These are phyloP conservation scores for Lysandra bellargus DNA, from an alignment of 2,888 invertebrate species.

Conservation along the genomic window DNA sequence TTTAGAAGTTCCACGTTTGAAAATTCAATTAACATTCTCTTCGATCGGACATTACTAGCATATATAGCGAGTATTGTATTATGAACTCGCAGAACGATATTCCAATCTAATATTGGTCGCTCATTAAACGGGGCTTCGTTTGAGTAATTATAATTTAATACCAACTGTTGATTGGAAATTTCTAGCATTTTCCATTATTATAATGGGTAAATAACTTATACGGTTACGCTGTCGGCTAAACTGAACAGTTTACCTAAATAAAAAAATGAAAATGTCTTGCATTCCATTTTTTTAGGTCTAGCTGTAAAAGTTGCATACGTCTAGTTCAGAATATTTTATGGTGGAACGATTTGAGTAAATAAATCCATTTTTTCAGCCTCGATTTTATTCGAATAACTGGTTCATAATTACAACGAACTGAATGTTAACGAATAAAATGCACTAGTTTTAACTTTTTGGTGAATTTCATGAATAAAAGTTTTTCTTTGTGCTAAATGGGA, in stretches of 20 bases:
- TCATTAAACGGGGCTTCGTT: background rate
- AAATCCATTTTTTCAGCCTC: background rate
- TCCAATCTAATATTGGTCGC: background rate
- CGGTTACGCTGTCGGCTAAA: too few relatives aligned
- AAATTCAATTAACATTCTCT: background rate
- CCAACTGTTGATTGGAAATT: background rate
- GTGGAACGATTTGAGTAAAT: background rate
- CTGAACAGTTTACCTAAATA: too few relatives aligned
- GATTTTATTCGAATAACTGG: slow-evolving; percentile 5
- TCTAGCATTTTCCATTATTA: background rate
- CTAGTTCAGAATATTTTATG: background rate
- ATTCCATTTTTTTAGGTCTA: background rate
- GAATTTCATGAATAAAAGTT: slow-evolving; percentile 26
- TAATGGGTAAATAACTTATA: too few relatives aligned
- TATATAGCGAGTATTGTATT: background rate
- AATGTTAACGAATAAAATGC: slow-evolving; percentile 23
- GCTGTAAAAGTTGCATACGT: background rate
- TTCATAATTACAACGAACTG: slow-evolving; percentile 19
- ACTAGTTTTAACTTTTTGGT: slow-evolving; percentile 24
- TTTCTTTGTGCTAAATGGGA: slow-evolving; percentile 28
- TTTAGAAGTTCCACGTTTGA: slow-evolving; percentile 7
- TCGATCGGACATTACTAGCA: background rate
- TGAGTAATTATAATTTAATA: slow-evolving; percentile 4
- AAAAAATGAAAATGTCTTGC: too few relatives aligned
- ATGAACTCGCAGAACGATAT: background rate